phyloP scores from a whole-genome alignment of 2,797 vertebrate genomes.

The Melanotaenia parkinsoni region DNA sequence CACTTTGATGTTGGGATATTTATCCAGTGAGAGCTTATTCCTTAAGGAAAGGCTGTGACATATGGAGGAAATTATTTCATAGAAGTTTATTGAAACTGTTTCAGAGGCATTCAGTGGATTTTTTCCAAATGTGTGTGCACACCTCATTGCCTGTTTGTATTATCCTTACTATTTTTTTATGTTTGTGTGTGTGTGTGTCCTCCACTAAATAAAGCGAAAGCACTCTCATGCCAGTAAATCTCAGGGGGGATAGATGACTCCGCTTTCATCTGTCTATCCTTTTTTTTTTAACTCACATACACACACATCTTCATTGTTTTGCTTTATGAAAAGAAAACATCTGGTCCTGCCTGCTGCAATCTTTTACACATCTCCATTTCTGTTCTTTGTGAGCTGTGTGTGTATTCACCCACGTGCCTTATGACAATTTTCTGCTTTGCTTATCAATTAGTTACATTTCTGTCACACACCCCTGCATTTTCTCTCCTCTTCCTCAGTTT shows the following conservation, averaged over 20 bases:
- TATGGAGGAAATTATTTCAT: conserved; percentile 58
- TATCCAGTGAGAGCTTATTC: conserved; percentile 53
- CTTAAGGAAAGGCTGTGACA: conserved; percentile 53
- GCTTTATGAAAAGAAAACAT: conserved; percentile 31
- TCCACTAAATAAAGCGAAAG: conserved; percentile 38
- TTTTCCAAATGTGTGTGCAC: conserved; percentile 35
- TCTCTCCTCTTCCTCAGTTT: neutral
- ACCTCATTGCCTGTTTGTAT: conserved; percentile 26
- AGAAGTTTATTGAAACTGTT: conserved; percentile 59
- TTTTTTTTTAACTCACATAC: conserved; percentile 5
- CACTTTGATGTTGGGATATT: conserved; percentile 60
- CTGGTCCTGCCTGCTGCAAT: conserved; percentile 28
- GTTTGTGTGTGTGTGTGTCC: conserved; percentile 9
- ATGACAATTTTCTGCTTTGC: conserved; percentile 40
- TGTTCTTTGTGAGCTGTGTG: conserved; percentile 29
- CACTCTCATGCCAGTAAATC: conserved; percentile 44
- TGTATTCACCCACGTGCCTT: conserved; percentile 30
- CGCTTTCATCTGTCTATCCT: conserved; percentile 51
- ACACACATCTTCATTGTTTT: conserved; percentile 3
- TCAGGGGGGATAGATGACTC: conserved; percentile 47
- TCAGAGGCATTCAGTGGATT: conserved; percentile 44
- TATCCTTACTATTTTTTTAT: conserved; percentile 21
- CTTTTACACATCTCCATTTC: conserved; percentile 48
- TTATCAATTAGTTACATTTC: conserved; percentile 48
- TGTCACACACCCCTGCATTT: conserved; percentile 3